A percentile compares a stretch with the other conserved stretches of the same genome.
Evolutionary conservation across 2,113 vertebrate species (phyloP).

Genomic region (Isichthys henryi): DNA sequence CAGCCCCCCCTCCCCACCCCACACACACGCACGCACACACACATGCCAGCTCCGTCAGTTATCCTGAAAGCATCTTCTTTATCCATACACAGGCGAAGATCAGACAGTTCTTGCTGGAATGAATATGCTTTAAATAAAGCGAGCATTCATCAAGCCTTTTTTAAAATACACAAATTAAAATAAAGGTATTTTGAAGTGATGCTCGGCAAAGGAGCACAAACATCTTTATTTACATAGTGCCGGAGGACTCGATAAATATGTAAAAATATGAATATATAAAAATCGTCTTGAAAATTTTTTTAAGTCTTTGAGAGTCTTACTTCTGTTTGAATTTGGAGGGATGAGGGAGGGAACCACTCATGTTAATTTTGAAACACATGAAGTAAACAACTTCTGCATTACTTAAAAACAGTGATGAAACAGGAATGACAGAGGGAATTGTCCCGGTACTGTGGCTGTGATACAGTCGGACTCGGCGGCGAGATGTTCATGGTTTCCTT

Average conservation of each 20-base stretch:
- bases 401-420: not conserved
- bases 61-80: not conserved
- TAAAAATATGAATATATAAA: not conserved
- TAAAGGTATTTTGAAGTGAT: constrained; percentile 6
- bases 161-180: not conserved
- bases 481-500: not conserved
- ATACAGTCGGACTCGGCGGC: not conserved
- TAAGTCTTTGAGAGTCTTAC: not conserved
- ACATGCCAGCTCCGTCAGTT: not conserved
- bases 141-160: not conserved
- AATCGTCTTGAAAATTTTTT: not conserved
- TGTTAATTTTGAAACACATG: not conserved
- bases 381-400: not conserved
- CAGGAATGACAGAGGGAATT: not conserved
- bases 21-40: not conserved
- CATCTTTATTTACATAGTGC: not conserved
- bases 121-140: not conserved
- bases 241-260: not conserved
- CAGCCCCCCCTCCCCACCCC: not conserved
- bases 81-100: not conserved
- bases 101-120: not conserved
- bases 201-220: not conserved
- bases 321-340: not conserved
- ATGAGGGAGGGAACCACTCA: not conserved
- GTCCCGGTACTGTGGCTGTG: not conserved